phyloP scores from a whole-genome alignment of 2,113 vertebrate genomes.

The Pteronura brasiliensis region DNA sequence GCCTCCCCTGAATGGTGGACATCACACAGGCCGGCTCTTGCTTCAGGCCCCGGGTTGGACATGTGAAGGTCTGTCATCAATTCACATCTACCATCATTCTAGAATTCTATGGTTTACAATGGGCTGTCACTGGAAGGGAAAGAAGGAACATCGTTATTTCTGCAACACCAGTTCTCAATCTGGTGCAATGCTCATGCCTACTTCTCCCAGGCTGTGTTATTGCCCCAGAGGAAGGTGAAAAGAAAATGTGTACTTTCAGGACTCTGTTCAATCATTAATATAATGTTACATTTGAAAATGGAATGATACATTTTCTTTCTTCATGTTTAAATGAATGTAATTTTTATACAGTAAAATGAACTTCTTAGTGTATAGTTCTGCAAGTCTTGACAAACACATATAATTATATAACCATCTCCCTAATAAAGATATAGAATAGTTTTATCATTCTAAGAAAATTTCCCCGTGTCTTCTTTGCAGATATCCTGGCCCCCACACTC shows the following conservation, averaged over 20 bases:
- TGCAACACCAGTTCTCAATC: neutral
- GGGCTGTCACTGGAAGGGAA: neutral
- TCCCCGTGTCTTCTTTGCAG: neutral
- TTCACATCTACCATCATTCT: neutral
- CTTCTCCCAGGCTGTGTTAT: neutral
- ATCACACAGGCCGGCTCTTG: fast-evolving
- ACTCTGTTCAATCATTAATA: neutral
- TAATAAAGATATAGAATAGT: neutral
- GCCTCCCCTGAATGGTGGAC: neutral
- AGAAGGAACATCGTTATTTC: neutral
- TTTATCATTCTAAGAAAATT: neutral
- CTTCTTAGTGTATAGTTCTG: neutral
- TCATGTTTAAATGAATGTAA: neutral
- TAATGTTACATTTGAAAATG: slow-evolving; percentile 1
- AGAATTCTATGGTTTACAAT: neutral
- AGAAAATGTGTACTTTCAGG: neutral
- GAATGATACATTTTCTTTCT: neutral
- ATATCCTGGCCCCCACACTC: neutral
- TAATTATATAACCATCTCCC: neutral
- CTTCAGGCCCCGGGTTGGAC: neutral
- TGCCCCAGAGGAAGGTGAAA: neutral
- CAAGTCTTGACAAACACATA: neutral
- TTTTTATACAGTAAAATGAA: neutral
- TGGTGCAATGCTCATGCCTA: neutral
- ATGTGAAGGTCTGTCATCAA: neutral